A percentile compares a stretch with the other conserved stretches of the same genome.
phyloP scores from a whole-genome alignment of 1,140 invertebrate genomes.

The Zaprionus ghesquierei region DNA sequence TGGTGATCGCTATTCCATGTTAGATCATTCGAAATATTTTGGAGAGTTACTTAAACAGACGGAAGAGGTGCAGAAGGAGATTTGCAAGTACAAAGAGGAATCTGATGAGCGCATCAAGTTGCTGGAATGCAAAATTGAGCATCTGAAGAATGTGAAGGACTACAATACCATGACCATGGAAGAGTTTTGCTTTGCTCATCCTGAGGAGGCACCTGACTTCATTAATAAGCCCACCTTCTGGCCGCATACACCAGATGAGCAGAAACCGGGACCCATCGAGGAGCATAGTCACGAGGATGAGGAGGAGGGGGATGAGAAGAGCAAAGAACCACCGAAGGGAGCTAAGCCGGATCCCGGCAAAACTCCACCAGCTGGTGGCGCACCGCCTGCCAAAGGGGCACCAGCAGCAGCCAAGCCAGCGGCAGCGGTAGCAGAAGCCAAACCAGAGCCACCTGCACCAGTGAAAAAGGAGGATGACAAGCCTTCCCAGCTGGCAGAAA shows the following conservation, averaged over 20 bases:
- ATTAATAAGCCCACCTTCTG: conserved; percentile 90
- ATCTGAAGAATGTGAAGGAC: conserved; percentile 81
- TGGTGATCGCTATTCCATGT: conserved; percentile 43
- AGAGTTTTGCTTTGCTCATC: conserved; percentile 89
- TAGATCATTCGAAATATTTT: conserved; percentile 60
- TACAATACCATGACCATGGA: conserved; percentile 94
- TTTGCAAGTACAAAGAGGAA: conserved; percentile 38
- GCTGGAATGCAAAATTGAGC: conserved; percentile 10
- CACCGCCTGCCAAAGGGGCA: no score
- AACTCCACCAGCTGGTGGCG: neutral
- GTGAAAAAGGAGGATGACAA: neutral
- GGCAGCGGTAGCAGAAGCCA: neutral
- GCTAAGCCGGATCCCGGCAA: conserved; percentile 19
- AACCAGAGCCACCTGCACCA: neutral
- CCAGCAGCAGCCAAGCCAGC: neutral
- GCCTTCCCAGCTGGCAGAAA: conserved; percentile 2
- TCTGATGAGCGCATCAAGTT: conserved; percentile 53
- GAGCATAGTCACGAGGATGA: conserved; percentile 18
- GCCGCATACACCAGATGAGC: conserved; percentile 87
- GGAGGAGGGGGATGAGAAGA: neutral
- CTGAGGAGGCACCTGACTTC: conserved; percentile 87
- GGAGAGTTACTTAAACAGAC: conserved; percentile 25
- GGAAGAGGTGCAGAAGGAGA: conserved; percentile 14
- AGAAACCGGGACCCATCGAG: conserved; percentile 61
- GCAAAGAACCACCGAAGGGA: neutral